Percentiles rank a stretch among this genome's conserved stretches.
These are phyloP conservation scores for Harmothoe impar DNA, from an alignment of 2,888 invertebrate species.

Conservation along the genomic window DNA sequence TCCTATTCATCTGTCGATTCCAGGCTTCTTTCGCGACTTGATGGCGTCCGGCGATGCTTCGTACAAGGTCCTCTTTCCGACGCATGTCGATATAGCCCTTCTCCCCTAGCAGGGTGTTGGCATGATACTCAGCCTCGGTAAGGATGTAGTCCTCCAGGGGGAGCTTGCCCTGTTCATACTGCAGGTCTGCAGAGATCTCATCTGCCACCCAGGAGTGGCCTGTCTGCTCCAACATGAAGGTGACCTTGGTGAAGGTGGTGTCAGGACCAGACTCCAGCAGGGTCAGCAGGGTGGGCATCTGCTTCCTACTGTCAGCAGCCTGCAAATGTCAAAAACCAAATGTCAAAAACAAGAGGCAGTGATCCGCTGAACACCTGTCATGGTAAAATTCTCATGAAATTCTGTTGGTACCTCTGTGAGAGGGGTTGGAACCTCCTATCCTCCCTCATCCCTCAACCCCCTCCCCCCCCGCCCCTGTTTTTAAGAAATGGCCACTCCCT, in stretches of 20 bases:
- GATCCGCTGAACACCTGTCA: no score
- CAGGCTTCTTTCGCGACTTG: conserved; percentile 52
- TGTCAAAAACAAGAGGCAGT: no score
- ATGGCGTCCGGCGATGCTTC: conserved; percentile 2
- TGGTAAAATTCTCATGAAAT: no score
- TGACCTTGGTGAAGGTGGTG: conserved; percentile 26
- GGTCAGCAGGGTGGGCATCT: conserved; percentile 18
- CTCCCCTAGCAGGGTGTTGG: conserved; percentile 12
- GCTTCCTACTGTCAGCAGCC: not conserved
- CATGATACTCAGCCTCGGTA: conserved; percentile 13
- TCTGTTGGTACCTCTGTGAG: no score
- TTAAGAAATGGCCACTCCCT: no score
- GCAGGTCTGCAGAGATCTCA: conserved; percentile 56
- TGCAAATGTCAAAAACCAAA: no score
- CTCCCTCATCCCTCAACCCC: no score
- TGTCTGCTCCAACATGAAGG: conserved; percentile 54
- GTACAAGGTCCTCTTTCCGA: conserved; percentile 9
- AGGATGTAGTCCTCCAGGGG: conserved; percentile 56
- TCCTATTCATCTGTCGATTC: conserved; percentile 46
- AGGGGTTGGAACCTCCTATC: no score
- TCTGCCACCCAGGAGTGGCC: conserved; percentile 62
- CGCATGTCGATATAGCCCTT: conserved; percentile 10
- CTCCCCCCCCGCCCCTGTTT: no score
- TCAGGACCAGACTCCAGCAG: not conserved
- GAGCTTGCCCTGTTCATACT: conserved; percentile 49